Percentiles rank a stretch among this genome's conserved stretches.
Conservation (phyloP, 2,888 invertebrate genomes). For the Junonia oenone region DNA sequence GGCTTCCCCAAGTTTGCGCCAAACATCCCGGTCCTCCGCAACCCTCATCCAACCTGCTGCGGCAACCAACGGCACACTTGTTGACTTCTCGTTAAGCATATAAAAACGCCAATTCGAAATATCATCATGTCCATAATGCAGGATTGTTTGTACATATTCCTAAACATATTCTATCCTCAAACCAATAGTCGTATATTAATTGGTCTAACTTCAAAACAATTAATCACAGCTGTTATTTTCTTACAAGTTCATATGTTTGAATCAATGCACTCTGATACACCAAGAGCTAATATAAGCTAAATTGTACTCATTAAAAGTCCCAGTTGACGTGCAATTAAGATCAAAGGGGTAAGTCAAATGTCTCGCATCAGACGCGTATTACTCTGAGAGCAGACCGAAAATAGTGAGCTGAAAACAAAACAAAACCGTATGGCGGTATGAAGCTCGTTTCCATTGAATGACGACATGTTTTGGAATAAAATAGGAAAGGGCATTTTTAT, state of each 20-base stretch:
- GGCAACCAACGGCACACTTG: too few species aligned
- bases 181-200: too few species aligned
- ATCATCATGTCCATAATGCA: too few species aligned
- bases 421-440: constrained; percentile 14
- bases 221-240: background rate
- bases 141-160: too few species aligned
- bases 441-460: constrained; percentile 11
- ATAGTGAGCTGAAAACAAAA: constrained; percentile 22
- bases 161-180: too few species aligned
- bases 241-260: background rate
- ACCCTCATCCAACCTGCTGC: too few species aligned
- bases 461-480: background rate
- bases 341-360: constrained; percentile 54
- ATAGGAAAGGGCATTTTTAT: too few species aligned
- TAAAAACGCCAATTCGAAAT: too few species aligned
- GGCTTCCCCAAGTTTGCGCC: too few species aligned
- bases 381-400: constrained; percentile 28
- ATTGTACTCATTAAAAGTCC: constrained; percentile 36
- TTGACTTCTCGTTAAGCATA: too few species aligned
- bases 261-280: constrained; percentile 8
- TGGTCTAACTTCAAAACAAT: background rate
- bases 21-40: too few species aligned
- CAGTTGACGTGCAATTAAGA: constrained; percentile 50
- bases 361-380: constrained; percentile 46
- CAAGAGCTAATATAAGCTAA: background rate